Percentiles rank a stretch among this genome's conserved stretches.
These are phyloP conservation scores for Formica exsecta DNA, from an alignment of 1,140 invertebrate genomes.

Conservation along the genomic window DNA sequence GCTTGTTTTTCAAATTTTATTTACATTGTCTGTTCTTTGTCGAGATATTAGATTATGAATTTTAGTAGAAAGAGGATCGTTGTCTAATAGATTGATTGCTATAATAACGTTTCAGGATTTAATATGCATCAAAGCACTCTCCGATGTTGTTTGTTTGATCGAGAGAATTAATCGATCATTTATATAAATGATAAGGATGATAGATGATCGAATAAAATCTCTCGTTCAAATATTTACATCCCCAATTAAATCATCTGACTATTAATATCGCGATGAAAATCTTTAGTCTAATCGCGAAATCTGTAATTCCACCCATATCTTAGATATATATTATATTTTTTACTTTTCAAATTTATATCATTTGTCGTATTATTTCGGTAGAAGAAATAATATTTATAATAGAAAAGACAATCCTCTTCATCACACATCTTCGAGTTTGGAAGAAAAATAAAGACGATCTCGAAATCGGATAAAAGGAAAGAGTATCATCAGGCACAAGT, in stretches of 20 bases:
- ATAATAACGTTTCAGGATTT: conserved; percentile 43
- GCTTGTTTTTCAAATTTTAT: neutral
- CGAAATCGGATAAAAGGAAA: conserved; percentile 52
- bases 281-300: neutral
- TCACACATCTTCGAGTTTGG: no score
- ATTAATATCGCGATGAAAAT: conserved; percentile 21
- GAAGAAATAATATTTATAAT: neutral
- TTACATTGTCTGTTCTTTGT: neutral
- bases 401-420: neutral
- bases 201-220: conserved; percentile 31
- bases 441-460: neutral
- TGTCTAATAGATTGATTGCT: conserved; percentile 44
- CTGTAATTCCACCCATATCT: neutral
- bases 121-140: conserved; percentile 58
- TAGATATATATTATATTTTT: neutral
- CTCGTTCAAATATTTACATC: conserved; percentile 51
- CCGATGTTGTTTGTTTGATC: conserved; percentile 56
- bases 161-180: conserved; percentile 70
- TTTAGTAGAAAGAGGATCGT: conserved; percentile 43
- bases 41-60: conserved; percentile 45
- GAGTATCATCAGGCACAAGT: conserved; percentile 50
- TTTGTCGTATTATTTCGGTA: neutral
- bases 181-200: conserved; percentile 40
- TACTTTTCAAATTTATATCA: neutral
- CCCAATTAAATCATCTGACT: conserved; percentile 35